Evolutionary conservation across 2,888 invertebrate genomes (phyloP), one percentile per base, ranked within the genome.

Genomic region (Epicampocera succincta): DNA sequence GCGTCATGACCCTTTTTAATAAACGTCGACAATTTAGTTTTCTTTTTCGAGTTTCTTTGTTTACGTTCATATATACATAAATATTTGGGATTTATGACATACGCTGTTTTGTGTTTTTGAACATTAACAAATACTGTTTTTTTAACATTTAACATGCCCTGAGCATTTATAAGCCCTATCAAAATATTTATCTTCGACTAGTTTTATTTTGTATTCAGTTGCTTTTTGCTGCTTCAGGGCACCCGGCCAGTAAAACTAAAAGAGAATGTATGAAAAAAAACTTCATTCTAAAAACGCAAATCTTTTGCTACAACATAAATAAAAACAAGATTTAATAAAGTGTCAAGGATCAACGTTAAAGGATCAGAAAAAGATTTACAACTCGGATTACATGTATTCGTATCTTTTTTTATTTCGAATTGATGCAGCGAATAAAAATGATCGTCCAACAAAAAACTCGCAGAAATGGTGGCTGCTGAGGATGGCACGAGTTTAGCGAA

Each of bases 251-350:
- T 29, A 19, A 19, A n/a, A 17, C 33, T 2, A 52, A 68, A 66
- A 50, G 33, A 38, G 44, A 11, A 48, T 5, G 11, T 25, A 38
- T 19, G n/a, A 46, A 58, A 19, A 58, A 19, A n/a, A 13, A 29
- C 2, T 42, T 1, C 21, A 38, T 21, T 29, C 9, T 29, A 46
- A 78, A 85, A 84, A 89, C 86, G 85, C 86, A 89, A 89, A 87
- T 89, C 89, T 87, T 85, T 85, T 89, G 86, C 87, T 88, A 87
- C 90, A 89, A 89, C 87, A 89, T 89, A 89, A 89, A 89, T 88
- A 89, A 87, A 86, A 88, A 87, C 89, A 88, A 88, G 88, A 89
- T 89, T 89, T 88, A 89, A 86, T 87, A 88, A 85, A 83, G 82
- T 84, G 83, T 80, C 83, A 71, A 83, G 80, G 85, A 85, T 87